Conservation (phyloP, 1,140 invertebrate species). For the Calliopsis andreniformis region DNA sequence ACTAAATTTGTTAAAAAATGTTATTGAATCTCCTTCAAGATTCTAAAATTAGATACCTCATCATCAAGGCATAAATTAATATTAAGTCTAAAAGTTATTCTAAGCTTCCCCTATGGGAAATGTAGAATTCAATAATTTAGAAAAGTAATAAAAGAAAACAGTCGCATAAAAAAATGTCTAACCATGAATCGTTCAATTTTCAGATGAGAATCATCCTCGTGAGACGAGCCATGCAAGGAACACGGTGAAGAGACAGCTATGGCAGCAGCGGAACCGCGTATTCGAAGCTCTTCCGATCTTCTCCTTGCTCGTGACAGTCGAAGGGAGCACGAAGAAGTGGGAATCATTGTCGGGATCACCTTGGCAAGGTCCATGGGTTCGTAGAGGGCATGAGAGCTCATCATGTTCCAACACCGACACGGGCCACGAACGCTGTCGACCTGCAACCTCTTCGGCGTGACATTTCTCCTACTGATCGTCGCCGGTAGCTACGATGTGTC, state of each 20-base stretch:
- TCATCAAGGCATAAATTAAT: no score
- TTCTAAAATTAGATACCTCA: no score
- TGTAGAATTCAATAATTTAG: no score
- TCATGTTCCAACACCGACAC: slow-evolving; percentile 77
- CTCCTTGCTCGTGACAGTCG: slow-evolving; percentile 64
- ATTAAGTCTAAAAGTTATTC: no score
- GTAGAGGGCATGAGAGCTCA: slow-evolving; percentile 78
- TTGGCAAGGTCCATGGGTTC: slow-evolving; percentile 73
- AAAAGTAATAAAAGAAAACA: no score
- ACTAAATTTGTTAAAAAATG: no score
- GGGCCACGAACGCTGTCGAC: slow-evolving; percentile 73
- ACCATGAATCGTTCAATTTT: not conserved
- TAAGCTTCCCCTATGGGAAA: no score
- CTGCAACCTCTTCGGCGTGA: slow-evolving; percentile 69
- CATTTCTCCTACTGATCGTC: slow-evolving; percentile 71
- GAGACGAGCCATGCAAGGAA: slow-evolving; percentile 65
- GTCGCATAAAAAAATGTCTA: not conserved
- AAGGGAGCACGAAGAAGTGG: slow-evolving; percentile 62
- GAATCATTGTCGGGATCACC: slow-evolving; percentile 62
- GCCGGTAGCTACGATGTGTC: slow-evolving; percentile 71
- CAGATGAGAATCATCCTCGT: slow-evolving; percentile 13
- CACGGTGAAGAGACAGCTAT: slow-evolving; percentile 73
- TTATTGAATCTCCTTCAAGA: no score
- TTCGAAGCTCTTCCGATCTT: slow-evolving; percentile 63
- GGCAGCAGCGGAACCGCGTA: slow-evolving; percentile 67